These are phyloP conservation scores for Antheraea yamamai DNA, from an alignment of 2,888 invertebrate genomes.

Conservation along the genomic window DNA sequence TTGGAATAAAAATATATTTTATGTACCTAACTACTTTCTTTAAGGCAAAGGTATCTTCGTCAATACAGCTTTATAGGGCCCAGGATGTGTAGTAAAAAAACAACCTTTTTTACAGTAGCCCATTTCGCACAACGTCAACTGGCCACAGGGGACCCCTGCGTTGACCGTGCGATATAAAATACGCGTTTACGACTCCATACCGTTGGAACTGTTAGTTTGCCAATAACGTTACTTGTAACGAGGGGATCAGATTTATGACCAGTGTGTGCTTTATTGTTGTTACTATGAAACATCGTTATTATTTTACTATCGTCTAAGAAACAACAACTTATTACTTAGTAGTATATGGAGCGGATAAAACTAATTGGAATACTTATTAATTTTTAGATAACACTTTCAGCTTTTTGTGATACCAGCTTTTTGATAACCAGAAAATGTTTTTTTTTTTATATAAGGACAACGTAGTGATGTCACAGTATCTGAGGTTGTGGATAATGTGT, in stretches of 20 bases:
- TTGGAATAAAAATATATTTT: not conserved
- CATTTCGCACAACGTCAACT: slow-evolving; percentile 39
- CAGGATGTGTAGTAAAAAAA: slow-evolving; percentile 20
- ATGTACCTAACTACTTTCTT: not conserved
- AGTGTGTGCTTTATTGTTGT: slow-evolving; percentile 1
- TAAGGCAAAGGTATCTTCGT: not conserved
- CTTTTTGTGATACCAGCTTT: too few relatives aligned
- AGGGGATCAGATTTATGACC: slow-evolving; percentile 2
- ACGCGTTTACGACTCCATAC: slow-evolving; percentile 51
- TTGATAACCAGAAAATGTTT: too few relatives aligned
- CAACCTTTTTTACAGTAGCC: slow-evolving; percentile 19
- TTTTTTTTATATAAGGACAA: too few relatives aligned
- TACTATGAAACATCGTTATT: not conserved
- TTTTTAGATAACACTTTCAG: too few relatives aligned
- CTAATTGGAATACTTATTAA: not conserved
- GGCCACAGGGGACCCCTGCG: slow-evolving; percentile 51
- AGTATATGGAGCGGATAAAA: not conserved
- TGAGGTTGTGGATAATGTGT: too few relatives aligned
- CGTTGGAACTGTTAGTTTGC: slow-evolving; percentile 39
- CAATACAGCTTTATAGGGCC: slow-evolving; percentile 7
- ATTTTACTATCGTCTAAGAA: not conserved
- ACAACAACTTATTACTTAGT: not conserved
- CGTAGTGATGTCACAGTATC: too few relatives aligned
- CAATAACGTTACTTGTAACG: slow-evolving; percentile 17
- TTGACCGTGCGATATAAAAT: slow-evolving; percentile 59